These are phyloP conservation scores for Oedothorax gibbosus DNA, from an alignment of 1,140 invertebrate genomes.

Conservation along the genomic window DNA sequence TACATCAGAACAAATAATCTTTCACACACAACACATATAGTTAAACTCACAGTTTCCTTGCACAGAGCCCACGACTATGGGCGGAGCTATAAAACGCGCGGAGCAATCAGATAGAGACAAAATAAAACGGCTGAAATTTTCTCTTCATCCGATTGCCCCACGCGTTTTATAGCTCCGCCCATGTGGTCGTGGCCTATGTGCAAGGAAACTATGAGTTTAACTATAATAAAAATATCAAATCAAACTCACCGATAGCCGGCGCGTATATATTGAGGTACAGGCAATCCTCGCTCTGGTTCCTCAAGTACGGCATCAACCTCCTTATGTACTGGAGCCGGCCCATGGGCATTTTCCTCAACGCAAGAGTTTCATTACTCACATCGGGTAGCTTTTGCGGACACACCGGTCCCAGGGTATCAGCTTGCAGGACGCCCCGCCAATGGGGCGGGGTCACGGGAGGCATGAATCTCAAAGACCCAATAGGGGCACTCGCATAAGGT, in stretches of 20 bases:
- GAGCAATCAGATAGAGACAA: too few species aligned
- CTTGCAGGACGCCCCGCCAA: slow-evolving; percentile 90
- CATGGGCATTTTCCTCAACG: slow-evolving; percentile 79
- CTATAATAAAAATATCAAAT: too few species aligned
- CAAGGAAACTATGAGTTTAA: too few species aligned
- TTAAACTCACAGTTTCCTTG: too few species aligned
- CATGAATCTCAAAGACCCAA: slow-evolving; percentile 78
- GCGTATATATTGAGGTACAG: slow-evolving; percentile 96
- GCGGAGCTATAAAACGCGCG: too few species aligned
- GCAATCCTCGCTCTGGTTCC: slow-evolving; percentile 94
- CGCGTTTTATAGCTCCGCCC: too few species aligned
- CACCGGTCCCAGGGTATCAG: slow-evolving; percentile 81
- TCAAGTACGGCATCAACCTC: slow-evolving; percentile 84
- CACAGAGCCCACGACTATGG: too few species aligned
- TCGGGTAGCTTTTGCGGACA: slow-evolving; percentile 78
- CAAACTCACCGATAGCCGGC: slow-evolving; percentile 86
- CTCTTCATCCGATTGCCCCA: too few species aligned
- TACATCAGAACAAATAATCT: too few species aligned
- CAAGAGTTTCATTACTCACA: slow-evolving; percentile 79
- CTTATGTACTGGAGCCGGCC: slow-evolving; percentile 88
- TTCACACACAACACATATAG: too few species aligned
- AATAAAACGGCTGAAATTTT: too few species aligned
- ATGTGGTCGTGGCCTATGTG: too few species aligned
- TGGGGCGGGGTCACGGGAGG: slow-evolving; percentile 77
- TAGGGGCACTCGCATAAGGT: slow-evolving; percentile 84